A percentile compares a stretch with the other conserved stretches of the same genome.
phyloP scores from a whole-genome alignment of 2,888 invertebrate species.

The Therioaphis trifolii region DNA sequence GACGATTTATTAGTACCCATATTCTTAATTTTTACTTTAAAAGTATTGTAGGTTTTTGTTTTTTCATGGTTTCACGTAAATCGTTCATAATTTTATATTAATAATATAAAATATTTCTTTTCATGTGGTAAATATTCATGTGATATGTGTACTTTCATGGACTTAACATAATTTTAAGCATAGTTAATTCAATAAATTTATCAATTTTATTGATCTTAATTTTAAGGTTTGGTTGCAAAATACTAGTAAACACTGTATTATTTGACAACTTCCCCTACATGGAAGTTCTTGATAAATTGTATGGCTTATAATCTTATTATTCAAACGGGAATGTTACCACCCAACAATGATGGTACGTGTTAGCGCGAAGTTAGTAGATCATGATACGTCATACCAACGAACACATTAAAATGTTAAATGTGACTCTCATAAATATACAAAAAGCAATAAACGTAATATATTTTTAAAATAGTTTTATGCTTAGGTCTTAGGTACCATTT shows the following conservation, averaged over 20 bases:
- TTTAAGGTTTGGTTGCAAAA: background rate
- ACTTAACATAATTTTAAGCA: too few relatives aligned
- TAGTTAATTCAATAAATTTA: too few relatives aligned
- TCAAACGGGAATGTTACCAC: constrained; percentile 27
- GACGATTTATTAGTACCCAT: background rate
- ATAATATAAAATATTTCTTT: too few relatives aligned
- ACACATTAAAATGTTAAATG: constrained; percentile 38
- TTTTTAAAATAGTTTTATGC: constrained; percentile 46
- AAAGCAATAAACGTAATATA: constrained; percentile 25
- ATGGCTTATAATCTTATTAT: constrained; percentile 28
- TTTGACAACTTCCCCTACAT: background rate
- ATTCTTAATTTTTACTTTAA: too few relatives aligned
- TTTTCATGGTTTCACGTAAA: too few relatives aligned
- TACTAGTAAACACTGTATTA: background rate
- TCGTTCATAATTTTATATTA: too few relatives aligned
- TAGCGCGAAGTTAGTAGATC: constrained; percentile 44
- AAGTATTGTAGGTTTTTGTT: too few relatives aligned
- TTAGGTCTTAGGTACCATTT: background rate
- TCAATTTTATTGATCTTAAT: background rate
- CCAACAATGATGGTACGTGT: constrained; percentile 38
- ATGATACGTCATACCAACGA: constrained; percentile 50
- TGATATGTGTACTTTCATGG: too few relatives aligned
- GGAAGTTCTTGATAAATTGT: background rate
- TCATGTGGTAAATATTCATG: too few relatives aligned
- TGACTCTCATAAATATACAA: constrained; percentile 36